A percentile compares a stretch with the other conserved stretches of the same genome.
Evolutionary conservation across 2,888 invertebrate species (phyloP).

Genomic region (Calliopum simillimum): DNA sequence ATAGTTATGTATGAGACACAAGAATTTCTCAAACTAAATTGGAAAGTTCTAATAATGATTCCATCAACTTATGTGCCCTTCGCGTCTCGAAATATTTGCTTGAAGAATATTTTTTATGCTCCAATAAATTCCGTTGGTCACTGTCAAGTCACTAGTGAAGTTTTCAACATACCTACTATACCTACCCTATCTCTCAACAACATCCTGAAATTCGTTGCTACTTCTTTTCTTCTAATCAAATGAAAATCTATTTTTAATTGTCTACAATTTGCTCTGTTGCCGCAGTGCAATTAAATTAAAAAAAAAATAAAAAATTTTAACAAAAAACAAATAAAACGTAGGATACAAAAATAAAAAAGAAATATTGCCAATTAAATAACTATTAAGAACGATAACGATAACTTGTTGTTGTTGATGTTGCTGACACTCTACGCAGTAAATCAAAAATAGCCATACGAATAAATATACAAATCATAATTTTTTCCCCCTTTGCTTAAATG

Average conservation of each 20-base stretch:
- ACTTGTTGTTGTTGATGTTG: conserved; percentile 10
- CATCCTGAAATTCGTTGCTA: conserved; percentile 24
- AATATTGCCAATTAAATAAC: conserved; percentile 10
- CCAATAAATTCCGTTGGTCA: too few species aligned
- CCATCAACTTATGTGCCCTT: too few species aligned
- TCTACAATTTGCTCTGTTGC: too few species aligned
- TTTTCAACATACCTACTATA: conserved; percentile 45
- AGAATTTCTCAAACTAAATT: too few species aligned
- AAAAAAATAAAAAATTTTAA: conserved; percentile 13
- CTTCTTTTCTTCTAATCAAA: conserved; percentile 10
- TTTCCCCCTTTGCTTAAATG: too few species aligned
- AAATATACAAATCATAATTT: too few species aligned
- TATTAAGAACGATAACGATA: conserved; percentile 6
- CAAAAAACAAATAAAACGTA: not conserved
- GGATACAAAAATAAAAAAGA: not conserved
- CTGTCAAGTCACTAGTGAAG: conserved; percentile 21
- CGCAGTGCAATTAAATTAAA: not conserved
- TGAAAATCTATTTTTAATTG: too few species aligned
- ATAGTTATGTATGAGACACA: too few species aligned
- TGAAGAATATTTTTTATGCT: conserved; percentile 3
- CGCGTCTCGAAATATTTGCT: too few species aligned
- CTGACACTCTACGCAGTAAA: conserved; percentile 8
- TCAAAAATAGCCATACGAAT: not conserved
- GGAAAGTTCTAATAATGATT: too few species aligned
- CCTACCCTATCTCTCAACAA: conserved; percentile 44